Base-by-base conservation (phyloP, 2,797 vertebrate species). In the Peromyscus nudipes region DNA sequence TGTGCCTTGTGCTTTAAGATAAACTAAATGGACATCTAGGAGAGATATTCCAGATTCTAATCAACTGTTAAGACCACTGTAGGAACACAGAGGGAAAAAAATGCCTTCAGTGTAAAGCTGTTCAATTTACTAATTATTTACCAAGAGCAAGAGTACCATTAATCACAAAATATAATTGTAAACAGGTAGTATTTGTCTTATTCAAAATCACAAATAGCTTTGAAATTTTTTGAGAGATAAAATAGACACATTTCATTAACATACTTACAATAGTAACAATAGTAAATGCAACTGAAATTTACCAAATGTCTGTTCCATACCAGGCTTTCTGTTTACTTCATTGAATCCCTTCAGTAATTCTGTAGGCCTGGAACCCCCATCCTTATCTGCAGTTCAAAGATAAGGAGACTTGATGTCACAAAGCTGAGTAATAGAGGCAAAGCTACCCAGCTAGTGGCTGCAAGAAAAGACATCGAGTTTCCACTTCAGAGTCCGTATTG, bases 1-100 rank as follows among this genome's bases (percentile, higher is more conserved):
- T 84, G 81, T 97, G 92, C 94, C 97, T 98, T 96, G 83, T 81
- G 65, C 81, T 95, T 97, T 67, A 60, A 97, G 96, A 98, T 98
- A 98, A 98, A 88, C 27, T 64, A 97, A 94, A 89, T 91, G 89
- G 91, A 69, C 83, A 98, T 97, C 95, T 96, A 77, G 55, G 89
- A 97, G 97, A 98, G 79, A 96, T 93, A 98, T 37, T 98, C 96
- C 98, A 98, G 97, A 97, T 97, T 97, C 85, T 76, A 23, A 27
- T 85, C 96, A 97, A 86, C 49, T 98, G 82, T 81, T 95, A 96
- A 96, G 31, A 43, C 79, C 23, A n/a, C 60, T 49, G 52, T 40
- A 64, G 37, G 80, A 3, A 6, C 94, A 97, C n/a, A 71, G 67
- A 71, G 49, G 89, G 0, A 0, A 0, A 19, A 37, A 87, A 79